These are phyloP conservation scores for Ectropis grisescens DNA, from an alignment of 1,140 invertebrate species.

Conservation along the genomic window DNA sequence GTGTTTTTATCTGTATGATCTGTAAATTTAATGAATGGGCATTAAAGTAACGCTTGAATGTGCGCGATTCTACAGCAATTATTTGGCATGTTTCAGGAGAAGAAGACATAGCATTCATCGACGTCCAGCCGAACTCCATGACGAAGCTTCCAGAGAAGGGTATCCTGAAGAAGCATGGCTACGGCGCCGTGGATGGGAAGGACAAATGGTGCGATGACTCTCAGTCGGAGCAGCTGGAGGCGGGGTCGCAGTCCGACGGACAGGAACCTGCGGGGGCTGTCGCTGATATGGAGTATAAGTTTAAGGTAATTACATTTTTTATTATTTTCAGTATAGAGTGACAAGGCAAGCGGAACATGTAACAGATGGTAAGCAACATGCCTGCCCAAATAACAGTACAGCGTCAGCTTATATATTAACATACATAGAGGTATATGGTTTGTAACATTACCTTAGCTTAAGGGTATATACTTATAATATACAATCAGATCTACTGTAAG, in stretches of 20 bases:
- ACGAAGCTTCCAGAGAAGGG: conserved; percentile 88
- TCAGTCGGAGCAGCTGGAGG: conserved; percentile 79
- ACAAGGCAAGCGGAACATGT: too few relatives aligned
- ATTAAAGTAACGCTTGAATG: too few relatives aligned
- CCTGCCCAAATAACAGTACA: too few relatives aligned
- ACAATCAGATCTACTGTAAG: not conserved
- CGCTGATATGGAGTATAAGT: conserved; percentile 80
- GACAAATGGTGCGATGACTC: conserved; percentile 80
- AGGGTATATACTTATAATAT: not conserved
- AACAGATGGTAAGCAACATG: too few relatives aligned
- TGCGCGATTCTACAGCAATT: too few relatives aligned
- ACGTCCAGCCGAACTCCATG: conserved; percentile 81
- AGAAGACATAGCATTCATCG: conserved; percentile 88
- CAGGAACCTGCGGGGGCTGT: conserved; percentile 72
- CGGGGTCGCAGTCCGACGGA: conserved; percentile 78
- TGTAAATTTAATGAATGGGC: too few relatives aligned
- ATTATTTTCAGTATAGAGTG: too few relatives aligned
- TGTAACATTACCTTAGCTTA: too few relatives aligned
- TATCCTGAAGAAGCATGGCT: conserved; percentile 89
- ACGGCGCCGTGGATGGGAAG: conserved; percentile 80
- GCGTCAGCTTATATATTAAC: too few relatives aligned
- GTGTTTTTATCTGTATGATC: too few relatives aligned
- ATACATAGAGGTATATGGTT: too few relatives aligned
- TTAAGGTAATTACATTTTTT: conserved; percentile 35
- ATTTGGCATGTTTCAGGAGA: conserved; percentile 77